Evolutionary conservation across 2,797 vertebrate species (phyloP).

Genomic region (Syngnathus acus): DNA sequence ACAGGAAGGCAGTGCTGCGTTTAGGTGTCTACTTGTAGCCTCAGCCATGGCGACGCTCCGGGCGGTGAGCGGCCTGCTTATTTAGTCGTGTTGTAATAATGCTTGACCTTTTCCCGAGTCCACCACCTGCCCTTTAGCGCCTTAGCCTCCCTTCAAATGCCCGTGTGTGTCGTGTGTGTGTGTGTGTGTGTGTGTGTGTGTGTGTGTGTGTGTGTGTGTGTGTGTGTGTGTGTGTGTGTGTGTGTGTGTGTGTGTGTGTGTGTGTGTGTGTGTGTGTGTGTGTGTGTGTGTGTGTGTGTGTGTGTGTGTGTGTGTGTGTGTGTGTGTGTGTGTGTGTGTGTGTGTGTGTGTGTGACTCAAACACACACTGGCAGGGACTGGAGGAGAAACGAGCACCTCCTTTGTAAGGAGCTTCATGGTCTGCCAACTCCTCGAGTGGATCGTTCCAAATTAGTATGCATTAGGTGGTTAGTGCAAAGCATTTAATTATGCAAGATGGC

Average conservation of each 20-base stretch:
- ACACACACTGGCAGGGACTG: slow-evolving; percentile 13
- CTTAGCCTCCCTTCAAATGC: slow-evolving; percentile 29
- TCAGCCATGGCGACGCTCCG: slow-evolving; percentile 29
- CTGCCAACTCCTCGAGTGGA: slow-evolving; percentile 62
- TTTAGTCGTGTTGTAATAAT: slow-evolving; percentile 75
- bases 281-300: neutral
- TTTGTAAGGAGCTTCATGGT: slow-evolving; percentile 59
- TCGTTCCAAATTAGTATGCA: slow-evolving; percentile 74
- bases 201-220: neutral
- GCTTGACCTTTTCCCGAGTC: slow-evolving; percentile 73
- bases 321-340: slow-evolving; percentile 4
- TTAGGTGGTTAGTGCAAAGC: slow-evolving; percentile 70
- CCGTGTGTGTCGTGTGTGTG: slow-evolving; percentile 4
- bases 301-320: slow-evolving; percentile 5
- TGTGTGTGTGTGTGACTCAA: slow-evolving; percentile 1
- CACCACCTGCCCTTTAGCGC: slow-evolving; percentile 65
- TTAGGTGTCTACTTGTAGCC: slow-evolving; percentile 27
- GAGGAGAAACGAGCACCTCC: slow-evolving; percentile 41
- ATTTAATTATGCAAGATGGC: slow-evolving; percentile 75
- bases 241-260: neutral
- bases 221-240: too few species aligned
- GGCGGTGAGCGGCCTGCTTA: slow-evolving; percentile 57
- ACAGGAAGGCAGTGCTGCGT: slow-evolving; percentile 29
- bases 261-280: neutral
- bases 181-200: neutral